phyloP scores from a whole-genome alignment of 2,113 vertebrate genomes.

The Rhabdomys dilectus region DNA sequence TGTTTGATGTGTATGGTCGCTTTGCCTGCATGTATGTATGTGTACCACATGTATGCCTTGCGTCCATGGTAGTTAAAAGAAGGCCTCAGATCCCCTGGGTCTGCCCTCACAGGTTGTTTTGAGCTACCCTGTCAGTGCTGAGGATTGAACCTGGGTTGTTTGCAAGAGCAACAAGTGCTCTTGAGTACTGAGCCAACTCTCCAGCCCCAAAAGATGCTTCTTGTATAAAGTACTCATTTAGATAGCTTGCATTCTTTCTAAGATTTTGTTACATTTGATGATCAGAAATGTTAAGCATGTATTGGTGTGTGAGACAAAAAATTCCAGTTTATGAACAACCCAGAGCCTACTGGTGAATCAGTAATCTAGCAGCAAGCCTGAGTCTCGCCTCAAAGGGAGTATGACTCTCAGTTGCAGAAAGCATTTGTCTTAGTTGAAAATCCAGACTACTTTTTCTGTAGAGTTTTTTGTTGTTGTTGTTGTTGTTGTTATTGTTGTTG shows the following conservation, averaged over 20 bases:
- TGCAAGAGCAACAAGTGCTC: background rate
- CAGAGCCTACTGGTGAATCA: background rate
- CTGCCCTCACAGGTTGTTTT: background rate
- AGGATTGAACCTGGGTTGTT: background rate
- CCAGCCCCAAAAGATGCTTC: background rate
- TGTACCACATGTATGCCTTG: background rate
- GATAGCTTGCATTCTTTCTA: background rate
- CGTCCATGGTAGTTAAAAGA: background rate
- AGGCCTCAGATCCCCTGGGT: background rate
- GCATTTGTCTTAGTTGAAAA: background rate
- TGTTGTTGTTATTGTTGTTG: too few species aligned
- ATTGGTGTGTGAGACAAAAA: background rate
- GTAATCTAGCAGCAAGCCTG: background rate
- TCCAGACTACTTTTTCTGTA: background rate
- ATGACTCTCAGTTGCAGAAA: conserved; percentile 14
- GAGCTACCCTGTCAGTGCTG: background rate
- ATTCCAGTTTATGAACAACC: background rate
- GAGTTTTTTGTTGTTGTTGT: too few species aligned
- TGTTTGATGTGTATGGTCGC: background rate
- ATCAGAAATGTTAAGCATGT: background rate
- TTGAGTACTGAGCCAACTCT: background rate
- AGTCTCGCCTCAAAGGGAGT: conserved; percentile 9
- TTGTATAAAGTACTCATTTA: conserved; percentile 11
- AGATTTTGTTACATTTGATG: background rate
- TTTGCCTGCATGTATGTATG: background rate